Base-by-base conservation (phyloP, 2,797 vertebrate species). In the Enoplosus armatus region DNA sequence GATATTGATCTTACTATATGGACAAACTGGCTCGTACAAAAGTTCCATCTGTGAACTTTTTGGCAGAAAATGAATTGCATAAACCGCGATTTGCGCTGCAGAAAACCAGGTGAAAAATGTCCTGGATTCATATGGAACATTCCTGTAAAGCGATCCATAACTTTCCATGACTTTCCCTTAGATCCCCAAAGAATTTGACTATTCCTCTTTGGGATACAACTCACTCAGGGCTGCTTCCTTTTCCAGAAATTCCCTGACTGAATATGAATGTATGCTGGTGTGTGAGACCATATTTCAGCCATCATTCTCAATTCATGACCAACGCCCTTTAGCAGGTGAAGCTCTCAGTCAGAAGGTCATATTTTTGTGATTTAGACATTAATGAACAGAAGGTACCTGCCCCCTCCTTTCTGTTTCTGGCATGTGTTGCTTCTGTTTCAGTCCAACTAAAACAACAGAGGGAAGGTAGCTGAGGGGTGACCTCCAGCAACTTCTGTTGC, bases 401-500 rank as follows among this genome's bases (percentile, higher is more conserved):
- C 8, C 41, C 61, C 24, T 61, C 41, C n/a, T 47, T 41, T 53
- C 39, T 0, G 7, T 63, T 72, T 61, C 29, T 80, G 76, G 76
- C 63, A 75, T 3, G 41, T 24, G n/a, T 24, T 18, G 50, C 55
- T 64, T 63, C 78, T 39, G 35, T 33, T 33, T 33, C 67, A 26
- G 74, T 81, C 80, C 70, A 81, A 78, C 79, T 74, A 53, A 29
- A 88, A 88, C 61, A 87, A 50, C 75, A 71, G 69, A 68, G 33
- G 58, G 27, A 80, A 72, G 75, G 70, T 59, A 77, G 59, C 59
- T 16, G 79, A 72, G 41, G 58, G 61, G 29, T 0, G n/a, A 77
- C 54, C 63, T 68, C n/a, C 0, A 75, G 69, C 64, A 56, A 75
- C 50, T 54, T 59, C 79, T 64, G 59, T 75, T 75, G 67, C 59